These are phyloP conservation scores for Heliconius ismenius DNA, from an alignment of 2,888 invertebrate genomes.

Conservation along the genomic window DNA sequence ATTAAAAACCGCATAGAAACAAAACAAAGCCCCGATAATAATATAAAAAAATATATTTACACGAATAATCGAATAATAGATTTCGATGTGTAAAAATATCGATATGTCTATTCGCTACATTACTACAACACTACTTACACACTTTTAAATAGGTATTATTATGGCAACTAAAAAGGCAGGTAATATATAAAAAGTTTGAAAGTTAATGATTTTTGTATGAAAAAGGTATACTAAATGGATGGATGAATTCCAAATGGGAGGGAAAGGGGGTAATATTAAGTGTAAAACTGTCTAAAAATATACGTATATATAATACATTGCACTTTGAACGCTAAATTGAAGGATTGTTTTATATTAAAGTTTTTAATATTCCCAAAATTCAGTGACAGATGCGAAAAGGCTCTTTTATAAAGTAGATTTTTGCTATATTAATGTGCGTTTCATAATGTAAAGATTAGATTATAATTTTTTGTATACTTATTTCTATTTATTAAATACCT, in stretches of 20 bases:
- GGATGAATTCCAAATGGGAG: slow-evolving; percentile 26
- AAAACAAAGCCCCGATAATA: slow-evolving; percentile 7
- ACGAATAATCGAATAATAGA: slow-evolving; percentile 16
- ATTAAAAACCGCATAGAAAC: background rate
- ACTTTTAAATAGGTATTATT: slow-evolving; percentile 2
- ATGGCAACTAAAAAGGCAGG: slow-evolving; percentile 21
- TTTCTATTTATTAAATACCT: background rate
- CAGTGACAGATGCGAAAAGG: background rate
- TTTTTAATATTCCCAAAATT: background rate
- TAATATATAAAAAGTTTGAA: background rate
- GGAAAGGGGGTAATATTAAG: slow-evolving; percentile 19
- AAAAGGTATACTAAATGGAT: slow-evolving; percentile 24
- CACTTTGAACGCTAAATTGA: background rate
- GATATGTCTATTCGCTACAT: slow-evolving; percentile 39
- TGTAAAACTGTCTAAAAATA: slow-evolving; percentile 34
- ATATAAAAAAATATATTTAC: background rate
- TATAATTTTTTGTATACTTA: background rate
- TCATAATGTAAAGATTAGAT: background rate
- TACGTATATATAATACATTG: slow-evolving; percentile 29
- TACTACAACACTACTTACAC: slow-evolving; percentile 30
- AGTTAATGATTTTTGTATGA: background rate
- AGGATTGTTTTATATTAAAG: too few relatives aligned
- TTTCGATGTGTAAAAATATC: slow-evolving; percentile 30
- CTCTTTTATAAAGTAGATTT: background rate
- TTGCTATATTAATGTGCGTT: background rate